Evolutionary conservation across 2,888 invertebrate genomes (phyloP), one percentile per base, ranked within the genome.

Genomic region (Myopa tessellatipennis): DNA sequence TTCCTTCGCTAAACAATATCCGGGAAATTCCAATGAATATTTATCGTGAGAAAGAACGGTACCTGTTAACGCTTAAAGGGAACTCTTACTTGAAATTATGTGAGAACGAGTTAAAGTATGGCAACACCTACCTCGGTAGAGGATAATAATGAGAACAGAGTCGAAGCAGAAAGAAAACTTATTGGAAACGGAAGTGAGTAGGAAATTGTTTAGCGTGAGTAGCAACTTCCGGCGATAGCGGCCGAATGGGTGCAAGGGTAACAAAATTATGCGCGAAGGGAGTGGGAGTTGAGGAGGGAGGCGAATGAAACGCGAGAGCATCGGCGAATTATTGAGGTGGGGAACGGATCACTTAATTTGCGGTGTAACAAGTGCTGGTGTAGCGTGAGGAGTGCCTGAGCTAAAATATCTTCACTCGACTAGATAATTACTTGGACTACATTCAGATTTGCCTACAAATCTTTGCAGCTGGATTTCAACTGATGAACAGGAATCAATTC

Each of bases 1-100:
- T 80, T 72, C 68, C 78, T 73, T 77, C 72, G 78, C 82, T 79
- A 81, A 84, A 83, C 83, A 83, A 86, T 85, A 84, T 85, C 86
- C 87, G 85, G 86, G 61, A 81, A 84, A 84, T 83, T 81, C 82
- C 80, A 67, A 34, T n/a, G 26, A 26, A 52, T 52, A 50, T 74
- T 36, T 45, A 45, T 52, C 18, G 45, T 38, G 67, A 38, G 36
- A 45, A 45, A 6, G 45, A 63, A 63, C 26, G 36, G 63, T 50
- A 50, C 61, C 61, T 61, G 52, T 52, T 68, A 16, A 10, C 26
- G 18, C 18, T 69, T 18, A 26, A n/a, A 18, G 12, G 45, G 16
- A 26, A 69, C 55, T 70, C 26, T 26, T 26, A 16, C 18, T 36
- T 26, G 14, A 55, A 70, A 55, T 55, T 8, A 55, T 36, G 55